Percentiles rank a stretch among this genome's conserved stretches.
phyloP scores from a whole-genome alignment of 2,888 invertebrate genomes.

The Drosophila recens region DNA sequence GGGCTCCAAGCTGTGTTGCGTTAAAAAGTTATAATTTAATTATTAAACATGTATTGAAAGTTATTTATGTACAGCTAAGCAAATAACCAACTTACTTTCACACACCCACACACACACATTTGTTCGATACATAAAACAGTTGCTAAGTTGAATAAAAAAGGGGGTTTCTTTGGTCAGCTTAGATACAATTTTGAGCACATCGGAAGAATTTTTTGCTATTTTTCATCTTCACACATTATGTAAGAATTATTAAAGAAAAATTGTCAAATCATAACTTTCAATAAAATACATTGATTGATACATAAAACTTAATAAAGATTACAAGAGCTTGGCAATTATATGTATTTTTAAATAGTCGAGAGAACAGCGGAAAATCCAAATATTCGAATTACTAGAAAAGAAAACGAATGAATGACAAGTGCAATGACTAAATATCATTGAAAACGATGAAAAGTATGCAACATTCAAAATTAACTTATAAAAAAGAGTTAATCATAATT shows the following conservation, averaged over 20 bases:
- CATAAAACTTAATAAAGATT: too few species aligned
- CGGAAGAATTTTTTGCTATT: slow-evolving; percentile 29
- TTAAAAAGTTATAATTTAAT: slow-evolving; percentile 68
- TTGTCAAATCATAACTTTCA: too few species aligned
- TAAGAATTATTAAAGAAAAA: not conserved
- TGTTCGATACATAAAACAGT: not conserved
- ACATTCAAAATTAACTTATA: too few species aligned
- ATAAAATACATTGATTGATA: too few species aligned
- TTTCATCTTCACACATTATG: not conserved
- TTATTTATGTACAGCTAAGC: slow-evolving; percentile 42
- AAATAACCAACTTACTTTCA: slow-evolving; percentile 33
- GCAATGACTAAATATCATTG: too few species aligned
- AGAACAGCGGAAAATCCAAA: too few species aligned
- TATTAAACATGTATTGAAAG: slow-evolving; percentile 66
- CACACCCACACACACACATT: slow-evolving; percentile 17
- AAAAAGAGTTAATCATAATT: too few species aligned
- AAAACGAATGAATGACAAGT: too few species aligned
- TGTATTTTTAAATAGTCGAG: too few species aligned
- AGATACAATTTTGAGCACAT: slow-evolving; percentile 11
- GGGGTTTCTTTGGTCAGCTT: slow-evolving; percentile 19
- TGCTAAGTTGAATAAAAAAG: not conserved
- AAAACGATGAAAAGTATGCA: too few species aligned
- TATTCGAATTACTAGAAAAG: too few species aligned
- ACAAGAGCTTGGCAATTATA: too few species aligned
- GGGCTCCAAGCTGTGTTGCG: slow-evolving; percentile 29